Base-by-base conservation (phyloP, 2,888 invertebrate species). In the Mesochorus sp. region DNA sequence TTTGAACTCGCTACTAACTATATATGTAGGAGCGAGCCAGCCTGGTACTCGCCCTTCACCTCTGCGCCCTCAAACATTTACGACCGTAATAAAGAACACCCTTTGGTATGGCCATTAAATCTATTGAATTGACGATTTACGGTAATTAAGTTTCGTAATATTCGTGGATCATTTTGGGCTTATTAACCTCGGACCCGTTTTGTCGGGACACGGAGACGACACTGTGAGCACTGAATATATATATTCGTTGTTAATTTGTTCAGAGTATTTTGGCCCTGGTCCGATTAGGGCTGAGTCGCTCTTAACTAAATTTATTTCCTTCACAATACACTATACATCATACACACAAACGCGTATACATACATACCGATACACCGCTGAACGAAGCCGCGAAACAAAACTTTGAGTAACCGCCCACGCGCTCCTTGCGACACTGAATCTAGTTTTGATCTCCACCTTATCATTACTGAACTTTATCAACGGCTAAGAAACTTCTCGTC, bases 51-150 rank as follows among this genome's bases (percentile, higher is more conserved):
- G n/a, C 47, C 21, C 47, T 19, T 6, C 47, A 37, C 37, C 55
- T 28, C 47, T 61, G 59, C 39, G n/a, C n/a, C n/a, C 51, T 17
- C 42, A 28, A 57, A 75, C 81, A 66, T 77, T 74, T 79, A 79
- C 57, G 49, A 68, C 39, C 57, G 67, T 74, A 68, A 78, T 80
- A 66, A 79, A 79, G 51, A 47, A 62, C 62, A 72, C 73, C n/a
- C 24, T 44, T 66, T 14, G 67, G 55, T 55, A 66, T 53, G 47
- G n/a, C 53, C 64, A 51, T 53, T 64, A 64, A 71, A 26, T 39
- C 57, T 59, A 53, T 53, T 3, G 24, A 44, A 70, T 61, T 12
- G 49, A 12, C 64, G 49, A 37, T 70, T 75, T 49, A 55, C 61
- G 71, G 53, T 61, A 42, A 75, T 79, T 71, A 14, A 59, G 34